Conservation (phyloP, 2,797 vertebrate genomes). For the Neosalanx taihuensis region DNA sequence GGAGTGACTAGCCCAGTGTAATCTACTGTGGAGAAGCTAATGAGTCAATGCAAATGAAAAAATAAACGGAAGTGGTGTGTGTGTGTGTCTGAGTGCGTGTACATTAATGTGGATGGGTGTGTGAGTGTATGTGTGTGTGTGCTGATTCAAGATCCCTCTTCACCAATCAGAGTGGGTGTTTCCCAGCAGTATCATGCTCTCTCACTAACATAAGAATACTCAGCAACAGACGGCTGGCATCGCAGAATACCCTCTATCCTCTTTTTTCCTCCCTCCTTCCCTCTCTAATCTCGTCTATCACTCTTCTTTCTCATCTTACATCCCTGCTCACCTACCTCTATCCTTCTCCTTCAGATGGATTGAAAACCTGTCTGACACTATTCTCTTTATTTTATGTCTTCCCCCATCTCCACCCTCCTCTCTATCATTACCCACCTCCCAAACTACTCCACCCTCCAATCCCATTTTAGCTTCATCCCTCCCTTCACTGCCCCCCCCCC, state of each 20-base stretch:
- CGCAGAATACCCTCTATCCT: conserved; percentile 24
- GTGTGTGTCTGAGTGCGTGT: conserved; percentile 21
- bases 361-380: not conserved
- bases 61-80: not conserved
- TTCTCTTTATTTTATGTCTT: not conserved
- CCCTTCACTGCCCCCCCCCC: not conserved
- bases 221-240: too few species aligned
- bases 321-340: not conserved
- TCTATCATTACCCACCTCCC: not conserved
- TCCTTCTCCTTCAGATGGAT: not conserved
- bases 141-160: conserved; percentile 13
- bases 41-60: conserved; percentile 30
- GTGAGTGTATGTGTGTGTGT: not conserved
- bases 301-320: not conserved
- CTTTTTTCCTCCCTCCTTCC: not conserved
- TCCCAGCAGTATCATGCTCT: not conserved
- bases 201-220: too few species aligned
- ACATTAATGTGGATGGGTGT: conserved; percentile 12
- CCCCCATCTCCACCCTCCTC: not conserved
- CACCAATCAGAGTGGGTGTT: not conserved
- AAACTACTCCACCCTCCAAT: not conserved
- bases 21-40: conserved; percentile 21
- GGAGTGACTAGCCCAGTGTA: too few species aligned
- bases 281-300: not conserved
- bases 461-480: not conserved